Percentiles rank a stretch among this genome's conserved stretches.
These are phyloP conservation scores for Sceloporus tristichus DNA, from an alignment of 2,113 vertebrate genomes.

Conservation along the genomic window DNA sequence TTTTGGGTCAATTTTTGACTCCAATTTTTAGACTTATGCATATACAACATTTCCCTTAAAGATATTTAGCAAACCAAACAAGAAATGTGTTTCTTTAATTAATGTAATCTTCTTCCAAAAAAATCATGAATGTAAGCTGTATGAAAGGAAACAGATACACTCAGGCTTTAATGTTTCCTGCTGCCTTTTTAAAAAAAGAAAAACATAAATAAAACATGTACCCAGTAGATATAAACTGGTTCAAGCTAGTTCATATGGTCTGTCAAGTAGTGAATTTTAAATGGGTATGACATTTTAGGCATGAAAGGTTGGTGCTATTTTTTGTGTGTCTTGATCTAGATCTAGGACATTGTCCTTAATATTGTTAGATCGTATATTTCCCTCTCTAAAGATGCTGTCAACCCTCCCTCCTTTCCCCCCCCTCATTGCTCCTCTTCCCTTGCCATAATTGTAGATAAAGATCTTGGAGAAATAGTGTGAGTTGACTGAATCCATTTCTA, in stretches of 20 bases:
- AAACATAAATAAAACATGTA: constrained; percentile 52
- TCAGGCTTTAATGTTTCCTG: constrained; percentile 45
- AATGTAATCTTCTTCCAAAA: constrained; percentile 64
- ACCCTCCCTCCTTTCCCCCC: not conserved
- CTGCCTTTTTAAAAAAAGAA: not conserved
- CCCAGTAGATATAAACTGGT: constrained; percentile 28
- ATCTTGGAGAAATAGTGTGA: fast-evolving
- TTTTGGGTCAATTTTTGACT: too few relatives aligned
- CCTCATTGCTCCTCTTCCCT: not conserved
- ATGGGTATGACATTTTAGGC: not conserved
- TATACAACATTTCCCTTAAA: constrained; percentile 12
- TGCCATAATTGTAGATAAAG: not conserved
- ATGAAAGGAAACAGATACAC: constrained; percentile 55
- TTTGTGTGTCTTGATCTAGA: not conserved
- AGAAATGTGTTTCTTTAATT: constrained; percentile 37
- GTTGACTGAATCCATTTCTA: too few relatives aligned
- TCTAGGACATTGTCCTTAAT: not conserved
- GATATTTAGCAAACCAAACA: constrained; percentile 34
- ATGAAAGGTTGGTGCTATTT: not conserved
- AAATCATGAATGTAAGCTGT: constrained; percentile 54
- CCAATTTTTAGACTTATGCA: too few relatives aligned
- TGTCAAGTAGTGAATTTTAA: constrained; percentile 38
- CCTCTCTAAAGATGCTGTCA: constrained; percentile 22
- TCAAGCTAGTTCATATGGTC: constrained; percentile 41
- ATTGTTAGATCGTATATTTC: not conserved